phyloP scores from a whole-genome alignment of 2,888 invertebrate genomes.

The Uloborus plumipes region DNA sequence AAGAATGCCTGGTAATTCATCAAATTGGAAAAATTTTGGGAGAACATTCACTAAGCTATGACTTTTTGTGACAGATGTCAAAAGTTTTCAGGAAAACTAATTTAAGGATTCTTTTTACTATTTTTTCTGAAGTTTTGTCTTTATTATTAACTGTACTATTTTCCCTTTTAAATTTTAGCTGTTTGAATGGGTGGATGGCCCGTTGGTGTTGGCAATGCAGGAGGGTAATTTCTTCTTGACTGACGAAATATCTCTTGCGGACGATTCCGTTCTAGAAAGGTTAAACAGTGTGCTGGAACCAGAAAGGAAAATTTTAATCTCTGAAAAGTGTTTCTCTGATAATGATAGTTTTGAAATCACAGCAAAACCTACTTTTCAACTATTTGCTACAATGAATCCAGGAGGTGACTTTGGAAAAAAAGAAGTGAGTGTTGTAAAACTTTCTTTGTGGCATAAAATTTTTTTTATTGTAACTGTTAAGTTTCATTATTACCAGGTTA shows the following conservation, averaged over 20 bases:
- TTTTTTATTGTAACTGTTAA: too few species aligned
- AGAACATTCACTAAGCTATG: too few species aligned
- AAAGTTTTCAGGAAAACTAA: too few species aligned
- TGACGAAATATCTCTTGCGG: constrained; percentile 98
- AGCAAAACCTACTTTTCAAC: constrained; percentile 83
- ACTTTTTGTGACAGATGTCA: too few species aligned
- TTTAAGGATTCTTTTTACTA: too few species aligned
- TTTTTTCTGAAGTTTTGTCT: too few species aligned
- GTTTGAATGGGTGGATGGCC: constrained; percentile 99
- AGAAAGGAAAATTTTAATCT: constrained; percentile 88
- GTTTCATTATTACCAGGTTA: too few species aligned
- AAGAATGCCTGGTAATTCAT: too few species aligned
- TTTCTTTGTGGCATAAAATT: neutral
- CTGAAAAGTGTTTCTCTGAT: constrained; percentile 82
- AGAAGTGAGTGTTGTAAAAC: constrained; percentile 75
- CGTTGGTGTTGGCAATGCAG: constrained; percentile 90
- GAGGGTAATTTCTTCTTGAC: constrained; percentile 90
- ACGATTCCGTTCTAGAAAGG: constrained; percentile 97
- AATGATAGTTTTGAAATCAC: constrained; percentile 75
- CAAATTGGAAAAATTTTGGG: too few species aligned
- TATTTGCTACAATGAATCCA: constrained; percentile 99
- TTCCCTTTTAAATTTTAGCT: constrained; percentile 72
- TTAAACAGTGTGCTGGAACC: constrained; percentile 96
- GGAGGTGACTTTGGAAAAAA: constrained; percentile 99
- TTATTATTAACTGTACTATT: neutral